Base-by-base conservation (phyloP, 2,888 invertebrate species). In the Bugulina stolonifera region DNA sequence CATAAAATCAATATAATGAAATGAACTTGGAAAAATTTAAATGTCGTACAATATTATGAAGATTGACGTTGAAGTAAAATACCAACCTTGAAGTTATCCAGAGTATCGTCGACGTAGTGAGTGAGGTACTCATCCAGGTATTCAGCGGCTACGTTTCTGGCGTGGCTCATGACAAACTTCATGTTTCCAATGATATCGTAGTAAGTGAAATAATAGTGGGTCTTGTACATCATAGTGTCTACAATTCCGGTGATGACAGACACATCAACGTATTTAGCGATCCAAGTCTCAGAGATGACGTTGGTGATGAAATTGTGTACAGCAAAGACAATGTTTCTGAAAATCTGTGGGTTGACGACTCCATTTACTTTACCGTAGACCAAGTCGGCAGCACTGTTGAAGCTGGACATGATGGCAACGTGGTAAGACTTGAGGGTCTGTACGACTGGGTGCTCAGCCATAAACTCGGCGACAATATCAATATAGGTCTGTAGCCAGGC, bases 71-170 rank as follows among this genome's bases (percentile, higher is more conserved):
- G n/a, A n/a, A n/a, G n/a, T n/a, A n/a, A n/a, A n/a, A n/a, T 57
- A 14, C 57, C 25, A 10, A 64, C 64, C 64, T 64, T 64, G 64
- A 64, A 64, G 64, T 14, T 27, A 29, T 64, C 70, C 2, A 70
- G 2, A 10, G 70, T 70, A 5, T 70, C 43, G 29, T 70, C 70
- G 52, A 70, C 43, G 70, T 54, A 54, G 14, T 43, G 29, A 43
- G 70, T 54, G 52, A 70, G 43, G 52, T 54, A 54, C 10, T 43
- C 29, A 23, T 70, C 32, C 35, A 70, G 35, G 52, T 70, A 70
- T 54, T 70, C 70, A 10, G 10, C 23, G 10, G 43, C 70, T 2
- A 70, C 27, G 23, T 70, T 54, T 52, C 43, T 70, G 70, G 70
- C 70, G n/a, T 70, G 70, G 3, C 10, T 29, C n/a, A 70, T 10